Base-by-base conservation (phyloP, 2,113 vertebrate genomes). In the Actenoides lindsayi region DNA sequence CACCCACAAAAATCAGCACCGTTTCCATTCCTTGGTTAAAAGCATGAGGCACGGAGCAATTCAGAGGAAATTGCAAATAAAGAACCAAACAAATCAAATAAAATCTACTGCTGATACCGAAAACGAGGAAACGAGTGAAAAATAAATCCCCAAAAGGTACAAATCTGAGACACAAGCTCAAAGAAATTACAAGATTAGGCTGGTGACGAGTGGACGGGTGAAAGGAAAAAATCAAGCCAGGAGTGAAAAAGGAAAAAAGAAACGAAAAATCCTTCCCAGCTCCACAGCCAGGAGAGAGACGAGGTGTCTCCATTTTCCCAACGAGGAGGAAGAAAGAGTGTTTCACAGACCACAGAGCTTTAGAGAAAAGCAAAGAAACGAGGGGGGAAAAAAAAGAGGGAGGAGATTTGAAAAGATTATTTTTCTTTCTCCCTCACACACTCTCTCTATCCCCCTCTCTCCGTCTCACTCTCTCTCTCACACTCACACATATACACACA, bases 341-440 rank as follows among this genome's bases (percentile, higher is more conserved):
- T 89, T 96, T 97, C 96, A 93, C 97, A 97, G 96, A 95, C 97
- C 96, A 97, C 76, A 90, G 97, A 97, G 98, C 97, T 96, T 96
- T 97, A 94, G 96, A 97, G 97, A 93, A 91, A 97, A 96, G 97
- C 96, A 96, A 94, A 97, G 97, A 93, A 96, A 94, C 92, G 96
- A 95, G 96, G 97, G 97, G 97, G 96, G 89, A 91, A 89, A 91
- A 94, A 96, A 90, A 97, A 90, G 97, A 98, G 98, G 98, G 97
- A 98, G 98, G 98, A 98, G 98, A 98, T 98, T 98, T 98, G 97
- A 97, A 97, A 98, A 97, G 97, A 98, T 94, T 97, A 96, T 97
- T 98, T 97, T 97, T 96, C 98, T 97, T 96, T 98, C 97, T 94
- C 96, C 96, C 94, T 97, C 96, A 93, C 96, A 97, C 97, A 97